These are phyloP conservation scores for Chloebia gouldiae DNA, from an alignment of 2,113 vertebrate species.

Conservation along the genomic window DNA sequence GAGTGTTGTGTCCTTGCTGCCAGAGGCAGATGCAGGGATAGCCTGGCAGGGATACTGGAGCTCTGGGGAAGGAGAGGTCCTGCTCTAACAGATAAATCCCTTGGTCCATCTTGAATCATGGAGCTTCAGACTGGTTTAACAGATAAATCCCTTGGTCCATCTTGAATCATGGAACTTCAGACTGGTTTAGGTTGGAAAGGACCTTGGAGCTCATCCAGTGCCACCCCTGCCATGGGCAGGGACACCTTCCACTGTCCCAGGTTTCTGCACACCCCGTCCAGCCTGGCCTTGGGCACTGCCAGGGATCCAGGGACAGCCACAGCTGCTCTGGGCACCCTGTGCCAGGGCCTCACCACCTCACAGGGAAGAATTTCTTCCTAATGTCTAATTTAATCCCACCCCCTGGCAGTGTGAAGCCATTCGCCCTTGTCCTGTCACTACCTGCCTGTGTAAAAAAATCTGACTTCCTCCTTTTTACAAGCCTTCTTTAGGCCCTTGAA, in stretches of 20 bases:
- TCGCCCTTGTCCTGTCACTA: background rate
- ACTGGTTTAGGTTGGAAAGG: background rate
- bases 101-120: background rate
- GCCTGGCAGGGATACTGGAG: background rate
- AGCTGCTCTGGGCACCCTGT: background rate
- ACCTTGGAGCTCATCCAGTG: background rate
- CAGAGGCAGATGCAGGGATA: background rate
- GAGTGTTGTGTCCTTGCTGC: background rate
- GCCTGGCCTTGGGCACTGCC: rapidly evolving
- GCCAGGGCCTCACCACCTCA: rapidly evolving
- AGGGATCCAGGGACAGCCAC: background rate
- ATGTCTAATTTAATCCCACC: background rate
- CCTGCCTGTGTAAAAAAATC: background rate
- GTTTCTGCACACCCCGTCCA: background rate
- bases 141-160: background rate
- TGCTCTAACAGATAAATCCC: background rate
- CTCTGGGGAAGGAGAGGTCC: background rate
- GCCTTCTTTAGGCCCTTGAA: background rate
- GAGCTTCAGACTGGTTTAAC: background rate
- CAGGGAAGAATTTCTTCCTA: background rate
- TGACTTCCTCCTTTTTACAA: background rate
- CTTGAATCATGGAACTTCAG: background rate
- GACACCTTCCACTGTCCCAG: background rate
- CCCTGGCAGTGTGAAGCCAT: background rate
- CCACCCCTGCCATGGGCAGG: background rate